Evolutionary conservation across 2,797 vertebrate species (phyloP), one percentile per base, ranked within the genome.

Genomic region (Oreochromis mossambicus): DNA sequence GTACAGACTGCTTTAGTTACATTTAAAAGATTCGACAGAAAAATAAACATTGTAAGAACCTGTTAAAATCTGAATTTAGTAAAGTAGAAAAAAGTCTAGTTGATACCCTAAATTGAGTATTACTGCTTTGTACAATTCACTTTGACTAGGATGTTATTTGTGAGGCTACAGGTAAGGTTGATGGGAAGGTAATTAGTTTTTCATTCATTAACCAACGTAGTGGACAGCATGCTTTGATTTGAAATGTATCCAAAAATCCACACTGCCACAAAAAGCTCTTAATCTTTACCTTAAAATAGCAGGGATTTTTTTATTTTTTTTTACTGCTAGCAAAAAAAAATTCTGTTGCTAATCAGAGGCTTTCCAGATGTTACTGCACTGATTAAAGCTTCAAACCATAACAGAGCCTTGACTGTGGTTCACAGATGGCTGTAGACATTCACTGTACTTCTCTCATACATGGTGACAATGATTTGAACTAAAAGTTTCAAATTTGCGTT

Each of bases 381-480:
- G 14, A 21, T 63, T n/a, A 26, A 3, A 46, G 5, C 66, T 5
- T 43, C 66, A 70, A 46, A 26, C 38, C 21, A 26, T 43, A 41
- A 43, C 38, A 11, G 66, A 26, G 63, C 21, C 38, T 9, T 9
- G 38, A 43, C 13, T 43, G 38, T 7, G 21, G 38, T 70, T 70
- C 13, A 26, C 63, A 43, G 36, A 63, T 63, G 32, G 63, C 63
- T 41, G 36, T 41, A 43, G 38, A 43, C 21, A 26, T 24, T 70
- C 13, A 70, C 63, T 70, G 2, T 43, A 43, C 38, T 43, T 70
- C 21, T 70, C 63, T 70, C 63, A 70, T 43, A 43, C 38, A 63
- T 0, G 32, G 7, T 43, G 63, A 43, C 8, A 6, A 24, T 24
- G 21, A 43, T 70, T 70, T 2, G 1, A 63, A n/a, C 32, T 10